These are phyloP conservation scores for Thysanoteuthis rhombus DNA, from an alignment of 2,888 invertebrate genomes.

Conservation along the genomic window DNA sequence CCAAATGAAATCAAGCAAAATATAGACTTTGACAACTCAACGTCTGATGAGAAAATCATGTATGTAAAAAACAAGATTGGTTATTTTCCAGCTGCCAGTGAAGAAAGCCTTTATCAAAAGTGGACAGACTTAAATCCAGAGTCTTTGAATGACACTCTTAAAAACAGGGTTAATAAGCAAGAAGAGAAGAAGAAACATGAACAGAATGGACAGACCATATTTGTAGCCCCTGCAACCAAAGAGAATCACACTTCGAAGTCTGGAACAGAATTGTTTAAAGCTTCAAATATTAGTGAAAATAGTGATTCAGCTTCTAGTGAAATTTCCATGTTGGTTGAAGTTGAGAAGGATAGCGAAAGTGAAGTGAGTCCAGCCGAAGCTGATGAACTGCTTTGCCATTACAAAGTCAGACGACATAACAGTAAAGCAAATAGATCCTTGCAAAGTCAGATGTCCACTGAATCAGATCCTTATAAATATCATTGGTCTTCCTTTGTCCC, in stretches of 20 bases:
- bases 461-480: slow-evolving; percentile 29
- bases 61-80: neutral
- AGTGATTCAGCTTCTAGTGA: neutral
- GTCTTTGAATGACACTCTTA: slow-evolving; percentile 22
- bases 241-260: neutral
- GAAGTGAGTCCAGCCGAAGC: slow-evolving; percentile 17
- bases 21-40: neutral
- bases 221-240: neutral
- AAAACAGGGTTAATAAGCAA: neutral
- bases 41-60: neutral
- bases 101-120: slow-evolving; percentile 1
- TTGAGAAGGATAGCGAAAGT: slow-evolving; percentile 1
- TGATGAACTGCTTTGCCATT: neutral
- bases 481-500: neutral
- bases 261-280: neutral
- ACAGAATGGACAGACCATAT: neutral
- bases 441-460: neutral
- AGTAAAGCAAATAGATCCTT: neutral
- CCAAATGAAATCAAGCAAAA: neutral
- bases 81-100: slow-evolving; percentile 21
- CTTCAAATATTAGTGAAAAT: neutral
- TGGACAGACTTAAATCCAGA: slow-evolving; percentile 21
- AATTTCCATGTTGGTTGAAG: slow-evolving; percentile 19
- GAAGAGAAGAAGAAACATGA: neutral
- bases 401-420: neutral